Percentiles rank a stretch among this genome's conserved stretches.
Conservation (phyloP, 30 jellyfish, hydroid and myxozoan species). For the Rhopilema esculentum region DNA sequence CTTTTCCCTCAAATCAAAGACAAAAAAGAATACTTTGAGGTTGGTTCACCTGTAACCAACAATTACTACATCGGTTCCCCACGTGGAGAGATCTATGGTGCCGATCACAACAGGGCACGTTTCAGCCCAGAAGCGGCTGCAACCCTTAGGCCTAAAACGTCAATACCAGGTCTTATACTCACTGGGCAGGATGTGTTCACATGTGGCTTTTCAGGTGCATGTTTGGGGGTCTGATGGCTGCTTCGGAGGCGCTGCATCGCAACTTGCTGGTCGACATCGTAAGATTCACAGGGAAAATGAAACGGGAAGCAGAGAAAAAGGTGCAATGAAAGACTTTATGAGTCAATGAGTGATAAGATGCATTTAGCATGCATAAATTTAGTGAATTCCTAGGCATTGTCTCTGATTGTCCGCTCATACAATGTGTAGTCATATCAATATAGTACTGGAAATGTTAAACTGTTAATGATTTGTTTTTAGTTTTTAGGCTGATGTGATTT, state of each 20-base stretch:
- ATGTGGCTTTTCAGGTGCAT: constrained; percentile 96
- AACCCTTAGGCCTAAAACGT: constrained; percentile 73
- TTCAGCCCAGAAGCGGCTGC: constrained; percentile 68
- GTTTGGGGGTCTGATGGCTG: constrained; percentile 88
- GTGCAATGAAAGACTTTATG: not conserved
- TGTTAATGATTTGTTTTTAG: too few relatives aligned
- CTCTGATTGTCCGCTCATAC: too few relatives aligned
- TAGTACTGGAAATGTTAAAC: too few relatives aligned
- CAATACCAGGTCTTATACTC: constrained; percentile 82
- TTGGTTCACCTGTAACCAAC: constrained; percentile 91
- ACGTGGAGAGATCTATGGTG: constrained; percentile 94
- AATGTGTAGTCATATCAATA: too few relatives aligned
- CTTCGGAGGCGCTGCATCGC: constrained; percentile 84
- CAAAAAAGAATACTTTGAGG: constrained; percentile 83
- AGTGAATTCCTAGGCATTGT: too few relatives aligned
- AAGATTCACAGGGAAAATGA: constrained; percentile 43
- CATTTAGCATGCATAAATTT: not conserved
- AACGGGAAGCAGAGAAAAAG: constrained; percentile 46
- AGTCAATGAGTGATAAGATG: not conserved
- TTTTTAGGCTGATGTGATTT: too few relatives aligned
- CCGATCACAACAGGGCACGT: constrained; percentile 78
- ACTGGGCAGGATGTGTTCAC: constrained; percentile 95
- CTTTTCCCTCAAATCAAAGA: constrained; percentile 85
- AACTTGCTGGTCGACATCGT: constrained; percentile 75
- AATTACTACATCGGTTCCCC: constrained; percentile 87